These are phyloP conservation scores for Formica aserva DNA, from an alignment of 2,888 invertebrate genomes.

Conservation along the genomic window DNA sequence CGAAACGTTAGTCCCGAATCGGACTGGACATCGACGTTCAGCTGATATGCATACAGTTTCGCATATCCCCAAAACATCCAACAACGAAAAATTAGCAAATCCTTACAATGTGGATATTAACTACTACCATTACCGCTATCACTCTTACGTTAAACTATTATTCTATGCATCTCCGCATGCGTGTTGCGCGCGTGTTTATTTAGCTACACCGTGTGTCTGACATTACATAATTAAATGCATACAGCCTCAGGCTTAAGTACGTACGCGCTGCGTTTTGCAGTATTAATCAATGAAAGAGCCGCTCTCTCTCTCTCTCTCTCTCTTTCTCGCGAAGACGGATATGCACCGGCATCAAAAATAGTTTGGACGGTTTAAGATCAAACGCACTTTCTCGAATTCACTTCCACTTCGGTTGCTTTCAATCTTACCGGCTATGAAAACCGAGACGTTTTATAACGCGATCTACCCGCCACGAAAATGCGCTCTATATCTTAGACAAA, in stretches of 20 bases:
- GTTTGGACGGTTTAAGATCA: slow-evolving; percentile 31
- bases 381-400: slow-evolving; percentile 35
- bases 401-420: slow-evolving; percentile 30
- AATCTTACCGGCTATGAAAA: slow-evolving; percentile 30
- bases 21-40: slow-evolving; percentile 59
- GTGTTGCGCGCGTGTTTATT: slow-evolving; percentile 68
- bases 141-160: slow-evolving; percentile 5
- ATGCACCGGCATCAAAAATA: slow-evolving; percentile 27
- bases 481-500: background rate
- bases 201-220: slow-evolving; percentile 74
- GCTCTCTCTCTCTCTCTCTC: background rate
- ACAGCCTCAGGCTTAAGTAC: slow-evolving; percentile 53
- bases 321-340: background rate
- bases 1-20: slow-evolving; percentile 67
- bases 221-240: slow-evolving; percentile 79
- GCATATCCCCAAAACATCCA: slow-evolving; percentile 17
- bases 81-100: slow-evolving; percentile 59
- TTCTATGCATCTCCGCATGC: slow-evolving; percentile 36
- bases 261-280: background rate
- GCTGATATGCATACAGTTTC: slow-evolving; percentile 51
- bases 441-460: slow-evolving; percentile 17
- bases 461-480: slow-evolving; percentile 2
- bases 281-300: slow-evolving; percentile 47
- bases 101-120: background rate
- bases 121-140: background rate